These are phyloP conservation scores for Amphimedon queenslandica DNA, from an alignment of 37 sponge, comb jelly and placozoan species.

Conservation along the genomic window DNA sequence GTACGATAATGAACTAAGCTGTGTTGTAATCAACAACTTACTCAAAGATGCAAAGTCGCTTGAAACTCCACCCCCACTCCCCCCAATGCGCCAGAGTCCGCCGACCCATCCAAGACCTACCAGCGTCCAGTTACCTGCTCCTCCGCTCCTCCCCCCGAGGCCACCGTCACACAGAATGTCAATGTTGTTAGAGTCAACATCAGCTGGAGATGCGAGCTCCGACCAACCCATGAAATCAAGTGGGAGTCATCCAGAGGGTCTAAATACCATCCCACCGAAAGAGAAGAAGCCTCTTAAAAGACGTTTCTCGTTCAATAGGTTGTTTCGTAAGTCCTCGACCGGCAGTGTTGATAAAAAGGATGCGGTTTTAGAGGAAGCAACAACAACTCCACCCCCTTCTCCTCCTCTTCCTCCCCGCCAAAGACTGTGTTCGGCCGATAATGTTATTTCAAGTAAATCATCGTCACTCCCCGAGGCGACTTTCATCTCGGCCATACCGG, in stretches of 20 bases:
- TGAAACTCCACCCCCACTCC: slow-evolving; percentile 10
- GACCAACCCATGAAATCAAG: neutral
- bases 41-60: slow-evolving; percentile 24
- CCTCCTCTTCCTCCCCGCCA: neutral
- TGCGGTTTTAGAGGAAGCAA: neutral
- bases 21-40: slow-evolving; percentile 52
- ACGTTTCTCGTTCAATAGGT: neutral
- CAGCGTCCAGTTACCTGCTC: neutral
- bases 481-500: slow-evolving; percentile 22
- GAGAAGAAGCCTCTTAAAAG: neutral
- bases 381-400: neutral
- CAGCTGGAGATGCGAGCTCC: slow-evolving; percentile 24
- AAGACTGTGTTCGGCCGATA: neutral
- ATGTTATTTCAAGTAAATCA: neutral
- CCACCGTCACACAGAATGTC: slow-evolving; percentile 14
- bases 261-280: neutral
- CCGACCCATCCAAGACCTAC: slow-evolving; percentile 15
- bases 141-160: neutral
- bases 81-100: slow-evolving; percentile 3
- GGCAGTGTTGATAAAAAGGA: neutral
- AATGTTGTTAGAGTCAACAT: slow-evolving; percentile 30
- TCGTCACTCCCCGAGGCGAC: neutral
- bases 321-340: neutral
- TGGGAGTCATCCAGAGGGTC: slow-evolving; percentile 1
- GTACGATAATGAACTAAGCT: slow-evolving; percentile 53